Base-by-base conservation (phyloP, 2,888 invertebrate genomes). In the Epiblema foenella region DNA sequence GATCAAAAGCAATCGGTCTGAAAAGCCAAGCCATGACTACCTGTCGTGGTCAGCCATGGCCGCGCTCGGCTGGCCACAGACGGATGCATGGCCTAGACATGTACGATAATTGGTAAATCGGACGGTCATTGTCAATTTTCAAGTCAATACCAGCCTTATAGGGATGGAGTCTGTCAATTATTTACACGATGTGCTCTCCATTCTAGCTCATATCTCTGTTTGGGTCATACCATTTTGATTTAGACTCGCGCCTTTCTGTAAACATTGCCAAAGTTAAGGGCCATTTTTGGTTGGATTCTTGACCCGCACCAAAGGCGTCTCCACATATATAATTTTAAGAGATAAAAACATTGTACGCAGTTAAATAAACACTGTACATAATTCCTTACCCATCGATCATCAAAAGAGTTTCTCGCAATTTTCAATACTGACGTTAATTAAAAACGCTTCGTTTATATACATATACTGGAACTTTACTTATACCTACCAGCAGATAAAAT, bases 31-130 rank as follows among this genome's bases (percentile, higher is more conserved):
- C 51, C 12, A 56, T 42, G 54, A n/a, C 29, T 42, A 57, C 58
- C 58, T 39, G 24, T 42, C 39, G 56, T 42, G 46, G 33, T 17
- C 54, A 49, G 51, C 67, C 8, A 59, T 52, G 67, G 33, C 58
- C 52, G 39, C 24, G 67, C 51, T 68, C 39, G 17, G 59, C 17
- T 49, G 58, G 33, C 58, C 66, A 58, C 37, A 15, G 39, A 68
- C 39, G 58, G 49, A 37, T 12, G 58, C n/a, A 29, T 66, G 59
- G 11, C 39, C 18, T 57, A 29, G 66, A 57, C 57, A 56, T 65
- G 49, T 33, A 18, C 66, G 46, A 67, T 68, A 64, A 64, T 64
- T 64, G 64, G 64, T 63, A 37, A 63, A 24, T 29, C 60, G 52
- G 37, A 8, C 24, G 51, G 67, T 9, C 51, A 67, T 67, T 67